phyloP scores from a whole-genome alignment of 2,888 invertebrate genomes.

The Netelia virgata region DNA sequence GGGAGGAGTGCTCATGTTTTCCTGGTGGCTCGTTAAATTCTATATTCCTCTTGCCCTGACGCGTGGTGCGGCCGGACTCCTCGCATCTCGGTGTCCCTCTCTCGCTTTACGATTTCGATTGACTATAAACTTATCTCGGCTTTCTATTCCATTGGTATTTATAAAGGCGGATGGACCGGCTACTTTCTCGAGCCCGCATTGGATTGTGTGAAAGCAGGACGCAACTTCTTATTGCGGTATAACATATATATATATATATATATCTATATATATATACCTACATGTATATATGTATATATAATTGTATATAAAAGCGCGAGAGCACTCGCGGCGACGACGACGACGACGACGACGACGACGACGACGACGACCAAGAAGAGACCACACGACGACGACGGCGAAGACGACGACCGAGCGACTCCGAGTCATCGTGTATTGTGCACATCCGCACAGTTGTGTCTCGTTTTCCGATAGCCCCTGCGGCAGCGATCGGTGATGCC shows the following conservation, averaged over 20 bases:
- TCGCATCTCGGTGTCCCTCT: conserved; percentile 33
- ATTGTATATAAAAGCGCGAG: conserved; percentile 20
- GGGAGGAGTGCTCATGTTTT: conserved; percentile 59
- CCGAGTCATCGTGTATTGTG: conserved; percentile 62
- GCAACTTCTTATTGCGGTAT: conserved; percentile 76
- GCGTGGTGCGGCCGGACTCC: conserved; percentile 22
- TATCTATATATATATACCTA: conserved; percentile 16
- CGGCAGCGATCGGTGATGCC: conserved; percentile 60
- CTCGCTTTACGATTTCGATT: conserved; percentile 80
- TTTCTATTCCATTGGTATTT: conserved; percentile 85
- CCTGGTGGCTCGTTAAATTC: conserved; percentile 67
- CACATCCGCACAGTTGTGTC: conserved; percentile 55
- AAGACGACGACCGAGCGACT: conserved; percentile 1
- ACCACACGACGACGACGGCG: conserved; percentile 41
- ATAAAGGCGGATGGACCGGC: conserved; percentile 84
- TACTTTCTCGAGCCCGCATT: conserved; percentile 83
- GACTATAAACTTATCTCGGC: conserved; percentile 84
- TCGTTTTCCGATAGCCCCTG: conserved; percentile 61
- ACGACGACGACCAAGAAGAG: conserved; percentile 32
- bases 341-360: conserved; percentile 31
- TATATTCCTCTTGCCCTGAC: conserved; percentile 54
- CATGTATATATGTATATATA: conserved; percentile 6
- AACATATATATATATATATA: conserved; percentile 8
- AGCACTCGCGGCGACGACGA: conserved; percentile 43
- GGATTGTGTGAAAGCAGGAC: conserved; percentile 85